Percentiles rank a stretch among this genome's conserved stretches.
These are phyloP conservation scores for Melieria crassipennis DNA, from an alignment of 2,888 invertebrate species.

Conservation along the genomic window DNA sequence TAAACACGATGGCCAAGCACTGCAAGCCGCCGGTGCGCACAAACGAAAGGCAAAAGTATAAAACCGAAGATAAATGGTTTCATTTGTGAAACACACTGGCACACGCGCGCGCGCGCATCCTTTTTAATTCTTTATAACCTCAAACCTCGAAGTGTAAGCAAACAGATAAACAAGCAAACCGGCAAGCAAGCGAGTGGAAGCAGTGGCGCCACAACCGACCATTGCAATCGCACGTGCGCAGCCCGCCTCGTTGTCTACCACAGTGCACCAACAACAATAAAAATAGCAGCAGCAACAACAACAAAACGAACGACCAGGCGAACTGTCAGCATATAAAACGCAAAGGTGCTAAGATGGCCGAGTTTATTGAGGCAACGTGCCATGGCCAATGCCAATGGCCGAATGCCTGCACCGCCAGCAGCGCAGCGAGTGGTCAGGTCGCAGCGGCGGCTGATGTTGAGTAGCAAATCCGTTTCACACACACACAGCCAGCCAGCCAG, in stretches of 20 bases:
- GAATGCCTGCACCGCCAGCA: too few species aligned
- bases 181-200: conserved; percentile 8
- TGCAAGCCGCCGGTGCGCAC: neutral
- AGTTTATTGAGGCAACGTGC: conserved; percentile 25
- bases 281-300: neutral
- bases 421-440: too few species aligned
- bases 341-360: conserved; percentile 24
- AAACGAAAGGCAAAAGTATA: conserved; percentile 16
- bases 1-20: conserved; percentile 25
- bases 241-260: too few species aligned
- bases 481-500: neutral
- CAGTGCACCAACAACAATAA: too few species aligned
- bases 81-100: conserved; percentile 30
- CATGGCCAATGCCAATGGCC: neutral
- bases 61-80: conserved; percentile 42
- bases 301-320: neutral
- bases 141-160: too few species aligned
- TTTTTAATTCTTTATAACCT: conserved; percentile 30
- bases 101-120: conserved; percentile 4
- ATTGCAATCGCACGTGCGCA: neutral
- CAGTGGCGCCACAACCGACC: neutral
- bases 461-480: neutral
- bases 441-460: neutral
- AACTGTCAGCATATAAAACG: conserved; percentile 23
- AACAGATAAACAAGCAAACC: conserved; percentile 13